Conservation (phyloP, 2,113 vertebrate genomes). For the Sturnira hondurensis region DNA sequence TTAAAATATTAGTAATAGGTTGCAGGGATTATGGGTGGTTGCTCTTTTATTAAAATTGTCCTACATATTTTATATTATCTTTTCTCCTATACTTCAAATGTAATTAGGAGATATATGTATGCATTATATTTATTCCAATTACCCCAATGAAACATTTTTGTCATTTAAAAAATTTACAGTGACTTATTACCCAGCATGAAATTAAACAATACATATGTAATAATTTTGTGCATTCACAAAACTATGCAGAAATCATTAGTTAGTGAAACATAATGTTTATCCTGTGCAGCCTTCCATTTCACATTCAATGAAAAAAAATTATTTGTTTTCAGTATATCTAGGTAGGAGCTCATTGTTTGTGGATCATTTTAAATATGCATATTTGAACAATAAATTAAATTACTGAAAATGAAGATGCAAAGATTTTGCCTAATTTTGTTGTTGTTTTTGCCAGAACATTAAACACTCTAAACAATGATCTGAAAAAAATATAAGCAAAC, state of each 20-base stretch:
- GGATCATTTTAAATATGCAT: neutral
- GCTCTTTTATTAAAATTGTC: neutral
- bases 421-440: neutral
- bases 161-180: neutral
- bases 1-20: neutral
- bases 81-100: neutral
- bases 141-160: neutral
- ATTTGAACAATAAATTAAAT: conserved; percentile 25
- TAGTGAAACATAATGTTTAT: neutral
- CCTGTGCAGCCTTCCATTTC: neutral
- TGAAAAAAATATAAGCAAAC: neutral
- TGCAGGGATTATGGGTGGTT: neutral
- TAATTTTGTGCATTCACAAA: neutral
- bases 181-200: neutral
- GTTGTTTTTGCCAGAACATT: neutral
- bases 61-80: neutral
- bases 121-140: neutral
- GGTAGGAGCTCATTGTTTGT: neutral
- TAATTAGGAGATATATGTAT: neutral
- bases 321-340: neutral
- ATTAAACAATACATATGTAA: neutral
- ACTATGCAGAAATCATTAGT: neutral
- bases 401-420: neutral
- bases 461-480: neutral
- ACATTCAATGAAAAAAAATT: neutral